These are phyloP conservation scores for Okamejei kenojei DNA, from an alignment of 2,797 vertebrate species.

Conservation along the genomic window DNA sequence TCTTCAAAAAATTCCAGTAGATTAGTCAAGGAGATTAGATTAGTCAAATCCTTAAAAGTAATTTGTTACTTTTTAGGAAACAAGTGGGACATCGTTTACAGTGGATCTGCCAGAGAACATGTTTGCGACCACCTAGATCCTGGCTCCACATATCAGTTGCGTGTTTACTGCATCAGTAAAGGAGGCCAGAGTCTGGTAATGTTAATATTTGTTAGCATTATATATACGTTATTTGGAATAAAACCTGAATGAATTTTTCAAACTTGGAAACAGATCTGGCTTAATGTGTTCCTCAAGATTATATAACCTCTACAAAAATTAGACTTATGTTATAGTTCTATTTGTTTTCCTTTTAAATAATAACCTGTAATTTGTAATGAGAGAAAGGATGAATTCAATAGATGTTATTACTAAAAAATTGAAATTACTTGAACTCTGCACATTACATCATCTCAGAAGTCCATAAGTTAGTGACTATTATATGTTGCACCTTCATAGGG, in stretches of 20 bases:
- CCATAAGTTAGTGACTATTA: too few species aligned
- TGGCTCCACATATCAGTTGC: slow-evolving; percentile 76
- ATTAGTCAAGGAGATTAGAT: too few species aligned
- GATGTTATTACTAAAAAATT: too few species aligned
- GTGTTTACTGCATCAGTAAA: slow-evolving; percentile 80
- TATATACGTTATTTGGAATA: not conserved
- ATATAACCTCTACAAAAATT: not conserved
- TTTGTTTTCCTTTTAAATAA: not conserved
- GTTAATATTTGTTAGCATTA: slow-evolving; percentile 1
- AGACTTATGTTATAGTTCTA: not conserved
- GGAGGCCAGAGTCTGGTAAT: slow-evolving; percentile 90
- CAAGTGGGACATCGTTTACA: slow-evolving; percentile 82
- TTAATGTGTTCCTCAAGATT: not conserved
- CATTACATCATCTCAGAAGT: too few species aligned
- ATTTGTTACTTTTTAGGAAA: slow-evolving; percentile 60
- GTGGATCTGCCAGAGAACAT: slow-evolving; percentile 71
- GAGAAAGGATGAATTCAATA: too few species aligned
- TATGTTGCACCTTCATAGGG: too few species aligned
- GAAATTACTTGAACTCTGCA: too few species aligned
- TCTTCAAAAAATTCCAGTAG: too few species aligned
- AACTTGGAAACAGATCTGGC: not conserved
- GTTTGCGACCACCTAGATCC: slow-evolving; percentile 82
- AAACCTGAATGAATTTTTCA: not conserved
- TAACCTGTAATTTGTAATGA: not conserved
- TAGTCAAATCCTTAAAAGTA: too few species aligned